Conservation (phyloP, 1,140 invertebrate species). For the Drosophila pseudoobscura region DNA sequence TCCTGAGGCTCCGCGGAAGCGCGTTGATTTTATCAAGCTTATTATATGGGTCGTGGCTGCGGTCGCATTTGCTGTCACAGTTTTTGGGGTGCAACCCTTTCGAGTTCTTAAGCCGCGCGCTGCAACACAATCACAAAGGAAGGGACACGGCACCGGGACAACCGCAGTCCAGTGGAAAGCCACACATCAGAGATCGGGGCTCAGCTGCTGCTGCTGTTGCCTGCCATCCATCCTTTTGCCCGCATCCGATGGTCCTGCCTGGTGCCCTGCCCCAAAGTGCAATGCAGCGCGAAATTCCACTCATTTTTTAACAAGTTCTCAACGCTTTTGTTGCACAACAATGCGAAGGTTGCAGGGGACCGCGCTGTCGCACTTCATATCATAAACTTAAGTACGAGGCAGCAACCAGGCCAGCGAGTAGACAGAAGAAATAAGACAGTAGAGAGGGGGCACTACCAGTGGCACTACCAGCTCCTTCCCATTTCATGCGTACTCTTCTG, state of each 20-base stretch:
- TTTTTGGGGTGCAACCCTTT: constrained; percentile 46
- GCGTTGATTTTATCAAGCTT: constrained; percentile 78
- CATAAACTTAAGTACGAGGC: constrained; percentile 55
- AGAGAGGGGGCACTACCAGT: neutral
- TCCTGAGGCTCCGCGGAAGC: constrained; percentile 27
- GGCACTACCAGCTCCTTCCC: constrained; percentile 11
- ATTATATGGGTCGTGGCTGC: constrained; percentile 65
- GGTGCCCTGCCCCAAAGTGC: constrained; percentile 55
- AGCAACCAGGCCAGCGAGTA: constrained; percentile 5
- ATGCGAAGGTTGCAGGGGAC: constrained; percentile 61
- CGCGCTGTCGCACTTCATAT: constrained; percentile 55
- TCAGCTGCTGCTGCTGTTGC: too few species aligned
- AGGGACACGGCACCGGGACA: constrained; percentile 14
- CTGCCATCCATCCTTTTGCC: constrained; percentile 28
- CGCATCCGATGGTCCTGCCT: constrained; percentile 27
- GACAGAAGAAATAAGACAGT: too few species aligned
- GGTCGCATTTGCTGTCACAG: constrained; percentile 9
- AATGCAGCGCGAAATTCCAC: constrained; percentile 79
- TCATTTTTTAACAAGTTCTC: constrained; percentile 80
- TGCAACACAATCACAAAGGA: constrained; percentile 38
- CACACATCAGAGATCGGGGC: constrained; percentile 16
- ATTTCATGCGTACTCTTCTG: neutral
- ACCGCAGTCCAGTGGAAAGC: constrained; percentile 14
- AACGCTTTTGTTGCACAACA: constrained; percentile 76
- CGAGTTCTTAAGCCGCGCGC: constrained; percentile 28